Evolutionary conservation across 2,888 invertebrate species (phyloP).

Genomic region (Diaphora mendica): DNA sequence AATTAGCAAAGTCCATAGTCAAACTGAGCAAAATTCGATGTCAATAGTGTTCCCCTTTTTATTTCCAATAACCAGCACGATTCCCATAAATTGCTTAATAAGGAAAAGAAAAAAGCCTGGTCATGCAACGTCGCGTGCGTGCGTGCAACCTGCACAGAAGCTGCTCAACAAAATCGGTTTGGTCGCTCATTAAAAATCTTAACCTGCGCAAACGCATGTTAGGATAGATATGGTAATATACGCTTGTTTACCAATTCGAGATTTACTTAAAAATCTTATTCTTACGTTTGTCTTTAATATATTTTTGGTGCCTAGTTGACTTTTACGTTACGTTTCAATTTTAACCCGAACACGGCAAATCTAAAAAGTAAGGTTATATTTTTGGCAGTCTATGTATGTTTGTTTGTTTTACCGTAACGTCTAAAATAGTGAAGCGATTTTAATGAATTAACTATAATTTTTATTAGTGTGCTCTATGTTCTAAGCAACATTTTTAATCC

Average conservation of each 20-base stretch:
- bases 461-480: too few relatives aligned
- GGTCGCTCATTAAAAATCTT: conserved; percentile 54
- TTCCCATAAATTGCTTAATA: conserved; percentile 53
- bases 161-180: conserved; percentile 51
- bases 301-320: not conserved
- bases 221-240: conserved; percentile 43
- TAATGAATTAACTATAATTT: too few relatives aligned
- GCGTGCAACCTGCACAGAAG: conserved; percentile 58
- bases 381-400: too few relatives aligned
- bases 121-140: conserved; percentile 83
- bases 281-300: not conserved
- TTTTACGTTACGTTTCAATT: not conserved
- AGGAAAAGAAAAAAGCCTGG: conserved; percentile 55
- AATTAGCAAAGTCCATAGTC: not conserved
- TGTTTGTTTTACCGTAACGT: too few relatives aligned
- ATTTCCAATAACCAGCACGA: conserved; percentile 43
- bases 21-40: conserved; percentile 31
- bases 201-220: conserved; percentile 42
- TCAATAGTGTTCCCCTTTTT: conserved; percentile 36
- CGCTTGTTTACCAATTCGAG: not conserved
- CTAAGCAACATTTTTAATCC: too few relatives aligned
- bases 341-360: too few relatives aligned
- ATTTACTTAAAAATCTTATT: conserved; percentile 1
- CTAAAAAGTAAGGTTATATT: too few relatives aligned
- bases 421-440: too few relatives aligned